Percentiles rank a stretch among this genome's conserved stretches.
phyloP scores from a whole-genome alignment of 2,113 vertebrate species.

The Hyperoodon ampullatus region DNA sequence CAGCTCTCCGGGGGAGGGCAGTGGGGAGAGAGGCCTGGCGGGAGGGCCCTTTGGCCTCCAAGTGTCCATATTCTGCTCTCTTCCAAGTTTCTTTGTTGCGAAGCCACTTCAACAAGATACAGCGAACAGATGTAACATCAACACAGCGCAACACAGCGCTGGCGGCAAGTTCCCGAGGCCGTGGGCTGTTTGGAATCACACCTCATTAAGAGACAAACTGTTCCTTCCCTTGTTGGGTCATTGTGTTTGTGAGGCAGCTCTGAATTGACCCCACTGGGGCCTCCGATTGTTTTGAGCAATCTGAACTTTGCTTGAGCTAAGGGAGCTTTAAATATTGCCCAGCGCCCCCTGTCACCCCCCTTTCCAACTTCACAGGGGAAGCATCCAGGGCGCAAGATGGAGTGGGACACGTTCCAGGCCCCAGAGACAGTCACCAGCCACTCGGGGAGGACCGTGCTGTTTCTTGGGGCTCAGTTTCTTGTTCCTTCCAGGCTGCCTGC shows the following conservation, averaged over 20 bases:
- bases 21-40: neutral
- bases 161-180: neutral
- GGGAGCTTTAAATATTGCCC: neutral
- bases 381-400: neutral
- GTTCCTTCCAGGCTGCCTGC: rapidly evolving
- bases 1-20: neutral
- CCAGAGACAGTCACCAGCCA: neutral
- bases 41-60: neutral
- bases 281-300: neutral
- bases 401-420: neutral
- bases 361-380: neutral
- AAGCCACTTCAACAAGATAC: neutral
- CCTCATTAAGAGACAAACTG: conserved; percentile 56
- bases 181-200: neutral
- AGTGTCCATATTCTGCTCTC: neutral
- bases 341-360: rapidly evolving
- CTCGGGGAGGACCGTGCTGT: neutral
- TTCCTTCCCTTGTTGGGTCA: neutral
- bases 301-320: neutral
- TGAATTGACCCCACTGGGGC: neutral
- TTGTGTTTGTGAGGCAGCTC: neutral
- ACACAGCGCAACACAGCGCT: rapidly evolving
- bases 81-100: neutral
- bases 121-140: neutral
- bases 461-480: rapidly evolving